Base-by-base conservation (phyloP, 1,140 invertebrate genomes). In the Planococcus citri region DNA sequence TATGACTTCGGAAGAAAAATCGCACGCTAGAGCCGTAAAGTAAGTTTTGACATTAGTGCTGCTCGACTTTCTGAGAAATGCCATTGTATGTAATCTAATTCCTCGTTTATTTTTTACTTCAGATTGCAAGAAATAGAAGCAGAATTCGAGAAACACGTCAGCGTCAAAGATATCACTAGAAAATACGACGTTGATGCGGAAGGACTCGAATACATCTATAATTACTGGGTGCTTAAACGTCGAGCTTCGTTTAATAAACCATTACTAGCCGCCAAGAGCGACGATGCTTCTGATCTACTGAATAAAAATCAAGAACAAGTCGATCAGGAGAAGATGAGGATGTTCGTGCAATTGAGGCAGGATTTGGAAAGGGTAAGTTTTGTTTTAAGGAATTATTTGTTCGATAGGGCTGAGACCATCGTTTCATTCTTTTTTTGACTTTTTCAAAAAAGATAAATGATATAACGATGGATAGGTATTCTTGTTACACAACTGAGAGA, bases 181-280 rank as follows among this genome's bases (percentile, higher is more conserved):
- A 86, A 88, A 33, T 79, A 88, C 69, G 87, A 91, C 76, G 83
- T 95, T 37, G 91, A 94, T 77, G 81, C 84, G 72, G 92, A 94
- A 73, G 87, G 87, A 51, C 84, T 95, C 58, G 83, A 88, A 72
- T 87, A 88, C 73, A 91, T 97, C 75, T 94, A 89, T 78, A 89
- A 93, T 76, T 97, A 95, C 78, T 97, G 95, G 95, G 95, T 95
- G 78, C 79, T 98, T 24, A 97, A 97, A 77, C 83, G 95, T 78
- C 84, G 87, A 76, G 86, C 91, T 14, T 85, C 87, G 4, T 87
- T 90, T 75, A 95, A 97, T 78, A 88, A 90, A 75, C 91, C 94
- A 9, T 78, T 98, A 27, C 80, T 98, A 72, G 89, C 90, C 27
- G 92, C 92, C 2, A 87, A 88, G 79, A 86, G 86, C 12, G 90